Evolutionary conservation across 2,888 invertebrate genomes (phyloP).

Genomic region (Pachydiplax longipennis): DNA sequence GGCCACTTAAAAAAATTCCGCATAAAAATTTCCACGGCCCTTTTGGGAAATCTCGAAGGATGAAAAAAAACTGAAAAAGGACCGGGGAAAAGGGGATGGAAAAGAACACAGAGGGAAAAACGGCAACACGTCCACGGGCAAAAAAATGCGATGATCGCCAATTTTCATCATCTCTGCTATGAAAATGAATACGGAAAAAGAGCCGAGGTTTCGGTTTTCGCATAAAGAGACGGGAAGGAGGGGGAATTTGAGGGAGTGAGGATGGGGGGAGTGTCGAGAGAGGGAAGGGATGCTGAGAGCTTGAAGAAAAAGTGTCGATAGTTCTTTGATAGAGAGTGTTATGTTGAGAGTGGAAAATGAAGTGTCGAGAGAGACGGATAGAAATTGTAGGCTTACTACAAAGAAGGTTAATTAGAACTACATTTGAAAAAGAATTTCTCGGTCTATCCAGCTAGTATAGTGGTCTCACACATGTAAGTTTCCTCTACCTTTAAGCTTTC

Average conservation of each 20-base stretch:
- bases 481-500: too few relatives aligned
- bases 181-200: constrained; percentile 1
- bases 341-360: too few relatives aligned
- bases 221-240: background rate
- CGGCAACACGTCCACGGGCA: background rate
- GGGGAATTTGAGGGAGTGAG: background rate
- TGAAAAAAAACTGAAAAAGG: background rate
- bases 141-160: constrained; percentile 13
- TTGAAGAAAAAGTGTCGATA: too few relatives aligned
- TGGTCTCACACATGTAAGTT: too few relatives aligned
- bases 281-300: too few relatives aligned
- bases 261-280: too few relatives aligned
- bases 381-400: too few relatives aligned
- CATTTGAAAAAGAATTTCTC: too few relatives aligned
- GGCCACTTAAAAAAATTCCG: constrained; percentile 12
- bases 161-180: constrained; percentile 11
- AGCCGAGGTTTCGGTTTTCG: background rate
- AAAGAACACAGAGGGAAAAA: background rate
- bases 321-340: too few relatives aligned
- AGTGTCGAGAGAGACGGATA: too few relatives aligned
- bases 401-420: too few relatives aligned
- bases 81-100: background rate
- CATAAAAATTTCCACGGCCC: constrained; percentile 33
- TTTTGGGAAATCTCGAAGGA: constrained; percentile 7
- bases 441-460: too few relatives aligned